Base-by-base conservation (phyloP, 2,113 vertebrate genomes). In the Forbesichthys papilliferus region DNA sequence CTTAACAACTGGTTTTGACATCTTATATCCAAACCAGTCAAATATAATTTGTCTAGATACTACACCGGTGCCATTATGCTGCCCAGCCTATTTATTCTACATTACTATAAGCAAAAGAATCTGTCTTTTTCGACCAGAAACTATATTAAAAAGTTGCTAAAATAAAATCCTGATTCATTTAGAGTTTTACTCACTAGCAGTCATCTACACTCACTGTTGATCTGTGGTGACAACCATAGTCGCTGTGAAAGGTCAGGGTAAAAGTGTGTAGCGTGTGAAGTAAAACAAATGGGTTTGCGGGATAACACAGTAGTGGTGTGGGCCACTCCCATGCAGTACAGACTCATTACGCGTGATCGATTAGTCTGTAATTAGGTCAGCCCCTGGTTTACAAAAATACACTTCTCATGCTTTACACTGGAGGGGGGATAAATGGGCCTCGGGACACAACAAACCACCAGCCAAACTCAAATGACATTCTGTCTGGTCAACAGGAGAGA, bases 301-400 rank as follows among this genome's bases (percentile, higher is more conserved):
- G 71, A 64, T 0, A 56, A 77, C 78, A 85, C 83, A 69, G 74
- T 16, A 81, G 76, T 66, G 82, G 83, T 75, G 68, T 9, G 1
- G n/a, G 75, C 81, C 84, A 75, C 86, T 67, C 86, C 87, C 82
- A 61, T 61, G 73, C 10, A 64, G 64, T 81, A 68, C 69, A 79
- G 80, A 85, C 84, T 86, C 73, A 82, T 89, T 85, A 88, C 73
- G 18, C 71, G 71, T 87, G 87, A 91, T 84, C 86, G 90, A 92
- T 87, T 80, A 20, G 69, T 86, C 53, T 89, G 82, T 88, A 91
- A 92, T 91, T 90, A 87, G 69, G 68, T 67, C 1, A 71, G 73
- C 79, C 74, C 61, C 80, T 2, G 71, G 78, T 76, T 81, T 73
- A 83, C 80, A 78, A 80, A 90, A 92, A 93, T 86, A 88, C 49